phyloP scores from a whole-genome alignment of 2,888 invertebrate species.

The Melinaea marsaeus region DNA sequence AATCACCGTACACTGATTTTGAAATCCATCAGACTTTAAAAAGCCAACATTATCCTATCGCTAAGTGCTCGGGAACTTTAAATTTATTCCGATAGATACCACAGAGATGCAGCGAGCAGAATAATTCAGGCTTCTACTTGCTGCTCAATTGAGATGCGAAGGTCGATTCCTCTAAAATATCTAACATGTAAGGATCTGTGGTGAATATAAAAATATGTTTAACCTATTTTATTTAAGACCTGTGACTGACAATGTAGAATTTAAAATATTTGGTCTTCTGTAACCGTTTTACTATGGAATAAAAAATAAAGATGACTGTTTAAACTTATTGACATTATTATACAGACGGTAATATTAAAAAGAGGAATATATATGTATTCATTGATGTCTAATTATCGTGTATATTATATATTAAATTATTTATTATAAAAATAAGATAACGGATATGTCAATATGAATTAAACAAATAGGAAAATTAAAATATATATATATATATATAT shows the following conservation, averaged over 20 bases:
- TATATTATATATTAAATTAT: too few species aligned
- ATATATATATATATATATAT: too few species aligned
- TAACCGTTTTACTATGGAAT: too few species aligned
- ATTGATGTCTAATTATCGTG: too few species aligned
- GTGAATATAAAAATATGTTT: constrained; percentile 23
- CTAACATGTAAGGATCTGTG: constrained; percentile 25
- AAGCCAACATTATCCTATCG: constrained; percentile 8
- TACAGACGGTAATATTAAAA: too few species aligned
- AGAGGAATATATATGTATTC: too few species aligned
- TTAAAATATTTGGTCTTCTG: too few species aligned
- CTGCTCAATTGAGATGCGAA: constrained; percentile 31
- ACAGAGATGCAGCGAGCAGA: constrained; percentile 32
- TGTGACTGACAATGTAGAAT: not conserved
- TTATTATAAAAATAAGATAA: too few species aligned
- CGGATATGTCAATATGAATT: too few species aligned
- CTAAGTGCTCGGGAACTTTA: constrained; percentile 26
- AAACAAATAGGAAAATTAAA: too few species aligned
- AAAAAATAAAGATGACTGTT: too few species aligned
- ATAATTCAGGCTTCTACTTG: constrained; percentile 30
- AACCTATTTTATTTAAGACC: constrained; percentile 18
- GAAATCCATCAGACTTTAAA: constrained; percentile 6
- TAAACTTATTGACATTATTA: too few species aligned
- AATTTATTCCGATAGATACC: constrained; percentile 36
- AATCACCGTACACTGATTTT: not conserved
- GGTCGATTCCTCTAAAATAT: constrained; percentile 31